Conservation (phyloP, 2,797 vertebrate species). For the Saguinus oedipus region DNA sequence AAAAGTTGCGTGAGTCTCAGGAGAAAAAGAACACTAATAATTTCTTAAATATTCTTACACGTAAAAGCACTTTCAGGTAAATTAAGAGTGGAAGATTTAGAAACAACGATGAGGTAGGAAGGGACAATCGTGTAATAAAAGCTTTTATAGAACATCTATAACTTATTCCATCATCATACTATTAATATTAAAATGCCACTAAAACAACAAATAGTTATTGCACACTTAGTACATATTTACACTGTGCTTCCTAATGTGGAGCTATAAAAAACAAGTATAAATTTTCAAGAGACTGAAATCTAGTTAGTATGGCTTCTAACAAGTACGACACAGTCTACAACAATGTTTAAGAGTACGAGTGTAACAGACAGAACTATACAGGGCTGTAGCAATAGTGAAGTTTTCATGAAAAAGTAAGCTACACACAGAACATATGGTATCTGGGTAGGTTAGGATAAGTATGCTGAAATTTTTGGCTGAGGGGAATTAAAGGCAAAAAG, state of each 20-base stretch:
- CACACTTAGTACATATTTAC: background rate
- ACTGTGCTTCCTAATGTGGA: background rate
- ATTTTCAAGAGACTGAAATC: slow-evolving; percentile 8
- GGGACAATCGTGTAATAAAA: background rate
- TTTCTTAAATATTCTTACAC: slow-evolving; percentile 28
- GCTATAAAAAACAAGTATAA: background rate
- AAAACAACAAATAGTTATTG: background rate
- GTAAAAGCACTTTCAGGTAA: slow-evolving; percentile 30
- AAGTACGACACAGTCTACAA: background rate
- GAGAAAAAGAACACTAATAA: background rate
- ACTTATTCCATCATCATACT: background rate
- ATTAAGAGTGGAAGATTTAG: background rate
- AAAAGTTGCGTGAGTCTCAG: background rate
- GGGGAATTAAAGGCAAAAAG: background rate
- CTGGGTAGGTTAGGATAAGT: background rate
- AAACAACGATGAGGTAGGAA: background rate
- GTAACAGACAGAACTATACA: background rate
- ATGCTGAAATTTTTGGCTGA: background rate
- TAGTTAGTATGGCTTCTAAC: background rate
- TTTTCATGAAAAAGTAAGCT: background rate
- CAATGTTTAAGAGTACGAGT: background rate
- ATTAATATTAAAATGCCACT: background rate
- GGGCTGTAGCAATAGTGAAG: background rate
- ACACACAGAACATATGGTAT: background rate
- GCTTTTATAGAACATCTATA: background rate